Conservation (phyloP, 2,888 invertebrate species). For the Leucophenga montana region DNA sequence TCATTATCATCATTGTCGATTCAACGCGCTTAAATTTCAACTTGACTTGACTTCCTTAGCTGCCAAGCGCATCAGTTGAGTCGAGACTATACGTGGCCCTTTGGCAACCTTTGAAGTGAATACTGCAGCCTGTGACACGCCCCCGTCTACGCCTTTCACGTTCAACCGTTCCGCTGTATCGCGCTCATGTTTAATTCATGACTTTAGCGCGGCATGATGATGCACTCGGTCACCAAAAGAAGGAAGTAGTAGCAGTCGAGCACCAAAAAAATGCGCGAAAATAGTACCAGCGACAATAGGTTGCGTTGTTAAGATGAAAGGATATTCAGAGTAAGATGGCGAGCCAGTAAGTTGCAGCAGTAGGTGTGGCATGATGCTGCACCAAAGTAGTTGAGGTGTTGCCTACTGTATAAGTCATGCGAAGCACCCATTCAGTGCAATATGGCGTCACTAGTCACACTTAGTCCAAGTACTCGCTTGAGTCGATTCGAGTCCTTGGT, state of each 20-base stretch:
- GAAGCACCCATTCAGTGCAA: too few relatives aligned
- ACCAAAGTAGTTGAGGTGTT: background rate
- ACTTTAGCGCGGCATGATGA: conserved; percentile 32
- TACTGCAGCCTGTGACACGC: background rate
- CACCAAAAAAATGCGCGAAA: background rate
- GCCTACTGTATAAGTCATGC: conserved; percentile 24
- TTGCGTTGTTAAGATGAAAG: conserved; percentile 58
- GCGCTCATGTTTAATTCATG: conserved; percentile 64
- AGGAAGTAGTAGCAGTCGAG: background rate
- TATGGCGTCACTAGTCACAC: conserved; percentile 18
- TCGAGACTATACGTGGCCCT: too few relatives aligned
- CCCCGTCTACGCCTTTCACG: too few relatives aligned
- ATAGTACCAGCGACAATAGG: conserved; percentile 54
- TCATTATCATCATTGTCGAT: too few relatives aligned
- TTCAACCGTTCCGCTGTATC: conserved; percentile 24
- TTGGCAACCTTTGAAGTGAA: conserved; percentile 15
- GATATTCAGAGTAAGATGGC: background rate
- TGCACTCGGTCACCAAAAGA: conserved; percentile 8
- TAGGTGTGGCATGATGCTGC: background rate
- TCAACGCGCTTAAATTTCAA: conserved; percentile 34
- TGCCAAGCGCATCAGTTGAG: background rate
- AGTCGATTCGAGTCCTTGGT: background rate
- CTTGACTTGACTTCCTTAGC: conserved; percentile 33
- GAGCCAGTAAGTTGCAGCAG: background rate
- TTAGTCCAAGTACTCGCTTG: conserved; percentile 6